Evolutionary conservation across 2,113 vertebrate species (phyloP), one percentile per base, ranked within the genome.

Genomic region (Conger conger): DNA sequence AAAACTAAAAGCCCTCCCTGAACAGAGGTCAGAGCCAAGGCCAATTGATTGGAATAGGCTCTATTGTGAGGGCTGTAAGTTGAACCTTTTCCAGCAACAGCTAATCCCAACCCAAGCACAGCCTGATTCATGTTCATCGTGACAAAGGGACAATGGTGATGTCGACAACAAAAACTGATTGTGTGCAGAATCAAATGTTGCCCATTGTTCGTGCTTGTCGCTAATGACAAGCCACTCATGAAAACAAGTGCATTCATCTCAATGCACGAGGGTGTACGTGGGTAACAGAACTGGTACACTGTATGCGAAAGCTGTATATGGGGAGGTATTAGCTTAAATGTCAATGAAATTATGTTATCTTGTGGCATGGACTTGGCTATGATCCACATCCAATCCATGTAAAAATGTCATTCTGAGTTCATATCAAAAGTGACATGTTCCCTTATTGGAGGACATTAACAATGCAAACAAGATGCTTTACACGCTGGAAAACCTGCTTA

Each of bases 171-270:
- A 73, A 30, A 13, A 73, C 27, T 73, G 68, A 73, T 73, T 73
- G 33, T 33, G 5, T 11, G 27, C n/a, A 11, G 27, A 73, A 33
- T n/a, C 68, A 33, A 73, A 73, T 20, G 35, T 42, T 40, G 78
- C 0, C 8, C 36, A 40, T 42, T 38, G 68, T 73, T 73, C 68
- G 4, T 36, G 38, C 36, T 9, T 79, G 78, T 38, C 78, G 42
- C 9, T 6, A 79, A 36, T 40, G 37, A 79, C 20, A 40, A 35
- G 78, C 30, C 13, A 27, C 9, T 15, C 5, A 13, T 37, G 33
- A 79, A 38, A 80, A 80, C 6, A 45, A n/a, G 79, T 23, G 27
- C n/a, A 13, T 84, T 79, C n/a, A 50, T 57, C 83, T 78, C 76
- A 84, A n/a, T 77, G 50, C 33, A 36, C 57, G 45, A 37, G 45